Base-by-base conservation (phyloP, 2,797 vertebrate species). In the Heliangelus exortis region DNA sequence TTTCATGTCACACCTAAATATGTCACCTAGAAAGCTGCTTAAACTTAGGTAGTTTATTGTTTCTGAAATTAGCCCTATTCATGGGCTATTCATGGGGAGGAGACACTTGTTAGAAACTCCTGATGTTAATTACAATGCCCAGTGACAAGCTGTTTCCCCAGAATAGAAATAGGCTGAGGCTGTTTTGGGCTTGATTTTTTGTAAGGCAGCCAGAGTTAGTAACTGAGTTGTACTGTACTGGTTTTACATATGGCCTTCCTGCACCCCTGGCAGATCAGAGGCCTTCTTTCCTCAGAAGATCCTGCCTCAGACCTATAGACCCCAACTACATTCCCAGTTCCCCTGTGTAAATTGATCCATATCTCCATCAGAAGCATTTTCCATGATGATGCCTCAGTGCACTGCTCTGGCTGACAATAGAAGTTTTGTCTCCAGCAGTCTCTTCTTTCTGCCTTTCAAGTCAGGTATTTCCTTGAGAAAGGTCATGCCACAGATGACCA, bases 391-490 rank as follows among this genome's bases (percentile, higher is more conserved):
- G 21, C 22, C 16, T 63, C 45, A 74, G 16, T 0, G 1, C 31
- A 20, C 25, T 58, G 41, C 67, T 90, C 45, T 84, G 9, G 19
- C 22, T 69, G 87, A 93, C 78, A 93, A 82, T 71, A 91, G 31
- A 41, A 39, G 47, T 84, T 96, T 92, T 97, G 84, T 94, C 93
- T 92, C 29, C 39, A 84, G n/a, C 7, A 12, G 2, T 63, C 72
- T 91, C 71, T 91, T 86, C 51, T 85, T 89, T 67, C 43, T 79
- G 29, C 47, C n/a, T 90, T 94, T 83, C 66, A 81, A 68, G 90
- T 69, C 88, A 97, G 61, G 77, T 95, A 93, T 97, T 97, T 97
- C 74, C 80, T 96, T 53, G 65, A 95, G 92, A 96, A 96, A 96
- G 48, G 48, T 65, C 39, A 59, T 73, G 87, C 76, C 81, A 84